phyloP scores from a whole-genome alignment of 2,888 invertebrate species.

The Hirtodrosophila trivittata region DNA sequence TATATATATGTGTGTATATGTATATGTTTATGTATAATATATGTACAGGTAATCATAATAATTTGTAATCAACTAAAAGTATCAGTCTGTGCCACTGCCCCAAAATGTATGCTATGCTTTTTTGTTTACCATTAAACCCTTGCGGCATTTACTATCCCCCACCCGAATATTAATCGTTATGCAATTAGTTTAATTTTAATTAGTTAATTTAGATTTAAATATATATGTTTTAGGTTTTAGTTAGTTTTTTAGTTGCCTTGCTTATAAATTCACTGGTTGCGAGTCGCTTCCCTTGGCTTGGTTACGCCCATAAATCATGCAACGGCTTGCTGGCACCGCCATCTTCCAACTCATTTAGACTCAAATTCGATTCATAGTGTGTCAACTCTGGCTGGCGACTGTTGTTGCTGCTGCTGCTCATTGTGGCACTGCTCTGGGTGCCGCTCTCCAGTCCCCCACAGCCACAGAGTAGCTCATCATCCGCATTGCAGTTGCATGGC shows the following conservation, averaged over 20 bases:
- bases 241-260: constrained; percentile 36
- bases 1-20: not conserved
- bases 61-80: constrained; percentile 75
- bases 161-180: constrained; percentile 8
- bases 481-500: constrained; percentile 75
- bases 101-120: constrained; percentile 58
- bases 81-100: constrained; percentile 80
- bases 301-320: constrained; percentile 82
- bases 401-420: constrained; percentile 78
- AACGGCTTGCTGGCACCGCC: constrained; percentile 58
- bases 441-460: constrained; percentile 71
- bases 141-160: not conserved
- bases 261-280: constrained; percentile 78
- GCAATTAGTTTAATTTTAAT: constrained; percentile 24
- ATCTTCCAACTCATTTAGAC: constrained; percentile 76
- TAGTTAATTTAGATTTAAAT: constrained; percentile 19
- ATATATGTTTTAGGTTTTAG: constrained; percentile 4
- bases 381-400: constrained; percentile 75
- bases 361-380: constrained; percentile 82
- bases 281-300: constrained; percentile 26
- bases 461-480: constrained; percentile 69
- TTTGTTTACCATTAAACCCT: not conserved
- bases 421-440: constrained; percentile 79
- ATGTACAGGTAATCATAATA: constrained; percentile 4
- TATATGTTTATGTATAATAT: constrained; percentile 22